Evolutionary conservation across 2,888 invertebrate genomes (phyloP).

Genomic region (Rhagium mordax): DNA sequence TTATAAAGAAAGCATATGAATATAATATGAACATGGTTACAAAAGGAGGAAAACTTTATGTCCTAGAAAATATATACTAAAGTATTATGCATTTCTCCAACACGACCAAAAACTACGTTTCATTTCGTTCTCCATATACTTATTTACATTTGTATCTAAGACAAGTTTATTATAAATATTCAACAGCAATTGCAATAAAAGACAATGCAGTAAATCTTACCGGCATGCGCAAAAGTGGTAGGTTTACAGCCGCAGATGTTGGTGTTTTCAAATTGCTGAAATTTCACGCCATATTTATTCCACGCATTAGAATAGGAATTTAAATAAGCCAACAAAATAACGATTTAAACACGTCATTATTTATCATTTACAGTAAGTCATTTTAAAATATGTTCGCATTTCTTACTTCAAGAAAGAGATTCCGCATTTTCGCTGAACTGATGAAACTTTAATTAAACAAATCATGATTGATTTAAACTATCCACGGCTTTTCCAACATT

Average conservation of each 20-base stretch:
- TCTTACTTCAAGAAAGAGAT: too few relatives aligned
- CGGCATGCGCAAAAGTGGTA: constrained; percentile 16
- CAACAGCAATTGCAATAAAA: constrained; percentile 30
- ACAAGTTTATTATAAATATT: constrained; percentile 29
- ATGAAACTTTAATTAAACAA: background rate
- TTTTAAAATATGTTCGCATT: background rate
- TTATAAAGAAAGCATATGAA: constrained; percentile 27
- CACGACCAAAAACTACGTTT: constrained; percentile 15
- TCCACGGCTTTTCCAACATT: too few relatives aligned
- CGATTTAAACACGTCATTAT: background rate
- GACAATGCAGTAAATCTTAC: constrained; percentile 26
- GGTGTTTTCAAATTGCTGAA: constrained; percentile 16
- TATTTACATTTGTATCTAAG: constrained; percentile 30
- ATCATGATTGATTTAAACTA: too few relatives aligned
- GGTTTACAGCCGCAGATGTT: constrained; percentile 6
- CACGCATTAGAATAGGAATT: constrained; percentile 3
- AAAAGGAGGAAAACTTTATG: constrained; percentile 24
- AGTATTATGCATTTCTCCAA: constrained; percentile 27
- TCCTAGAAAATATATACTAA: constrained; percentile 20
- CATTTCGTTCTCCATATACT: constrained; percentile 9
- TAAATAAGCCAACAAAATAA: background rate
- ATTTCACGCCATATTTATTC: constrained; percentile 1
- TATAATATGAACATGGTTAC: constrained; percentile 24
- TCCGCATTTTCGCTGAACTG: too few relatives aligned
- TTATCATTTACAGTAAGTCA: background rate